Evolutionary conservation across 2,888 invertebrate species (phyloP), one percentile per base, ranked within the genome.

Genomic region (Loripinus fragilis): DNA sequence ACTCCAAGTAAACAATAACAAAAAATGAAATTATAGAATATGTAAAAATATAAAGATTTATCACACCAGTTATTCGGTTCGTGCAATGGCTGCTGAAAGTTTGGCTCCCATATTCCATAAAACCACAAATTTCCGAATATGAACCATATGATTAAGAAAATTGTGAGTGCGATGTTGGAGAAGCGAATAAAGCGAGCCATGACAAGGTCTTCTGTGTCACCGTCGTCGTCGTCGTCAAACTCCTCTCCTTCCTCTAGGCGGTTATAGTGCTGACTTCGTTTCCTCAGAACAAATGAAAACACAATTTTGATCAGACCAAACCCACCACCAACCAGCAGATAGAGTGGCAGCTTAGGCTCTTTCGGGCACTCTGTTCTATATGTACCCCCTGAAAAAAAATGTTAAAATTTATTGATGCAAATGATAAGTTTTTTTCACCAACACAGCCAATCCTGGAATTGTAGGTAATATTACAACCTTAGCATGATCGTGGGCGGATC

Each of bases 271-370:
- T 96, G 94, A 35, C 94, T 95, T 5, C 96, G 93, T 67, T 95
- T 95, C 93, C 96, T 96, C 15, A 95, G 94, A 95, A 96, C 96
- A 75, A 95, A 95, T 92, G 97, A 95, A 30, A 92, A 89, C 25
- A 90, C 71, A 28, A 93, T 81, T 82, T 96, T 96, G 1, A 96
- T 94, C 23, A 96, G 95, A 0, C 97, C 97, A 17, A 96, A 95
- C 15, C 95, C 95, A 0, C 97, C 97, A 0, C 97, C 97, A n/a
- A 97, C 96, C 76, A 97, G 95, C 95, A 97, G 96, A 94, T 97
- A 97, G 35, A 97, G 95, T 0, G 97, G 97, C 83, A 97, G 95
- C 79, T 96, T 95, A 0, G 96, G 96, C 93, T 97, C 96, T 65
- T 95, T 95, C 0, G 97, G 97, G 87, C 97, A 97, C 91, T 97